Evolutionary conservation across 2,888 invertebrate genomes (phyloP), one percentile per base, ranked within the genome.

Genomic region (Apeira syringaria): DNA sequence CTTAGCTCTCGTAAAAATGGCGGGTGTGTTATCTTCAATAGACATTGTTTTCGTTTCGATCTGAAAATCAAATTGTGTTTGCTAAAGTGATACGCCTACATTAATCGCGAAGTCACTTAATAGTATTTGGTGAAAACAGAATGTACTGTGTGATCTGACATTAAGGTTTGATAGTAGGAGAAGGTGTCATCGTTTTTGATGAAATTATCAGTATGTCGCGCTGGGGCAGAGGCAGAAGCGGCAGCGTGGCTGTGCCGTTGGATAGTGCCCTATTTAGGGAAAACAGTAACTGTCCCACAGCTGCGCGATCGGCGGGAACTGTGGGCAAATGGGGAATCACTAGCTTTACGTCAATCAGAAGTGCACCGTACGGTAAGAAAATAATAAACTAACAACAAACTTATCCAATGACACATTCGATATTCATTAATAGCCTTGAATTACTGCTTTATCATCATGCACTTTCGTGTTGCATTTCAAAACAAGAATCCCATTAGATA

Each of bases 251-350:
- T 58, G 90, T 91, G 67, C 93, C 93, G 61, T 80, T 93, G 81
- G 93, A 93, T 65, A 91, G 92, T 68, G 91, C 92, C 56, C 84
- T 93, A 46, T 92, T 92, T 73, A 91, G 92, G 68, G 92, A 95
- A 75, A 96, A 96, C 77, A 95, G 94, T 74, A 97, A 96, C 78
- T 94, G 95, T 65, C 97, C 97, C 5, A 94, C 96, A 36, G 97
- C 97, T 39, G 95, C 97, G 35, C 94, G 96, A 57, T 97, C 97
- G 17, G 95, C 97, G 57, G 97, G 97, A 53, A 96, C 96, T 18
- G 95, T 97, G 57, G 97, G 97, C 60, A 96, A 97, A 91, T 98
- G 97, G 97, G 97, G 97, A 59, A 96, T 96, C 79, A 97, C 97
- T 68, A 97, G 97, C 53, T 97, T 97, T 81, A 97, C 97, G 12